phyloP scores from a whole-genome alignment of 1,140 invertebrate species.

The Bombus picipes region DNA sequence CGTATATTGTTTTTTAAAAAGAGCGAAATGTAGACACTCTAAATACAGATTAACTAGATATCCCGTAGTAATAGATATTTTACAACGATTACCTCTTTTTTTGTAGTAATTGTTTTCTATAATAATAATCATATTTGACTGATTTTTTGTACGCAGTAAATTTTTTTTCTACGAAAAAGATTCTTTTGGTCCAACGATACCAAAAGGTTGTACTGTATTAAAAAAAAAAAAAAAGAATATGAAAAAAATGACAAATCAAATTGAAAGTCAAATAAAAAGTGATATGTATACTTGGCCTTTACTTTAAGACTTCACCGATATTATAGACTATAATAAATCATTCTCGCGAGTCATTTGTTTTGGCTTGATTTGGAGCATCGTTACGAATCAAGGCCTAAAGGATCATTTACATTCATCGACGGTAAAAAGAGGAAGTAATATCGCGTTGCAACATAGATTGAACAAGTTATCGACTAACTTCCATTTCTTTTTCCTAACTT shows the following conservation, averaged over 20 bases:
- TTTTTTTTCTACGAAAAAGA: not conserved
- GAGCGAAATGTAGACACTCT: not conserved
- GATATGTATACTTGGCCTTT: slow-evolving; percentile 14
- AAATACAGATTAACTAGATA: slow-evolving; percentile 17
- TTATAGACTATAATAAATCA: not conserved
- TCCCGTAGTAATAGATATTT: slow-evolving; percentile 12
- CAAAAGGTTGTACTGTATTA: slow-evolving; percentile 8
- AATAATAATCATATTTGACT: slow-evolving; percentile 30
- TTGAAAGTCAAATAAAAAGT: slow-evolving; percentile 28
- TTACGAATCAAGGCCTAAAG: slow-evolving; percentile 29
- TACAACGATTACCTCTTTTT: slow-evolving; percentile 27
- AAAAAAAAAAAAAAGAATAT: not conserved
- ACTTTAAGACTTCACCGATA: slow-evolving; percentile 27
- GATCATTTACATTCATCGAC: slow-evolving; percentile 5
- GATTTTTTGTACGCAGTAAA: slow-evolving; percentile 14
- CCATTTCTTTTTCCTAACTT: slow-evolving; percentile 13
- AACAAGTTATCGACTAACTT: slow-evolving; percentile 21
- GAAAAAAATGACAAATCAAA: slow-evolving; percentile 19
- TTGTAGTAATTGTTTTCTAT: slow-evolving; percentile 11
- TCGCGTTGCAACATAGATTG: slow-evolving; percentile 7
- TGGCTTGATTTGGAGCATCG: slow-evolving; percentile 13
- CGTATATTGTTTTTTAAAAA: slow-evolving; percentile 10
- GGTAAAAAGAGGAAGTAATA: not conserved
- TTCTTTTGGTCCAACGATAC: slow-evolving; percentile 11
- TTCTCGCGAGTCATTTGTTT: not conserved